phyloP scores from a whole-genome alignment of 2,797 vertebrate species.

The Lagodon rhomboides region DNA sequence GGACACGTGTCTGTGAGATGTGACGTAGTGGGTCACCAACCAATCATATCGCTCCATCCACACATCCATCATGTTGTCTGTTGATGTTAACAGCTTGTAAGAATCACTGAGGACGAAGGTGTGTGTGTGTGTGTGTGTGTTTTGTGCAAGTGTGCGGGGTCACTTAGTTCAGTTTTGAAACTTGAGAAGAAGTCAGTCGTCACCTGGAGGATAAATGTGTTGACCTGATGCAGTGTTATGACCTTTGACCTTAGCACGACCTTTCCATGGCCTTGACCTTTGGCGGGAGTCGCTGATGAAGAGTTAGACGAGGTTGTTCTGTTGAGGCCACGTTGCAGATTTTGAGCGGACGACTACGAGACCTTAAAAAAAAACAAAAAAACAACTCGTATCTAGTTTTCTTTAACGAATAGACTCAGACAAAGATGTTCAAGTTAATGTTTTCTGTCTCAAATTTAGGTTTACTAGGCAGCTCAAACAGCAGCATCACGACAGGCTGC shows the following conservation, averaged over 20 bases:
- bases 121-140: conserved; percentile 39
- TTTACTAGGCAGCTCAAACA: too few species aligned
- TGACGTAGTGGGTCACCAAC: conserved; percentile 29
- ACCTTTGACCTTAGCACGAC: conserved; percentile 59
- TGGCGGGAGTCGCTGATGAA: conserved; percentile 44
- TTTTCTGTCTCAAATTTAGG: too few species aligned
- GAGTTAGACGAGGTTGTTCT: conserved; percentile 2
- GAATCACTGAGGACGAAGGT: conserved; percentile 4
- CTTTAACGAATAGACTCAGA: too few species aligned
- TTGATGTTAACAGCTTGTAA: conserved; percentile 37
- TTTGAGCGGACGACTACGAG: too few species aligned
- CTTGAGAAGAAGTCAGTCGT: conserved; percentile 56
- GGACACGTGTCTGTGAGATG: conserved; percentile 36
- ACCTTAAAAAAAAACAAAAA: too few species aligned
- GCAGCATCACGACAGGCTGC: too few species aligned
- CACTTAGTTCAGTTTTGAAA: conserved; percentile 42
- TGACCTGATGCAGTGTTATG: conserved; percentile 61
- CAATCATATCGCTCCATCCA: conserved; percentile 61
- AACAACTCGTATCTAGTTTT: too few species aligned
- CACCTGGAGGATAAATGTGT: conserved; percentile 27
- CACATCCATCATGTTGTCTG: conserved; percentile 48
- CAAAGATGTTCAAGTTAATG: too few species aligned
- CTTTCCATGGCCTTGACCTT: conserved; percentile 78
- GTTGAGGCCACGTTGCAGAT: too few species aligned
- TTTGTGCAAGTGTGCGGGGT: conserved; percentile 4